Conservation (phyloP, 2,888 invertebrate species). For the Chironomus riparius region DNA sequence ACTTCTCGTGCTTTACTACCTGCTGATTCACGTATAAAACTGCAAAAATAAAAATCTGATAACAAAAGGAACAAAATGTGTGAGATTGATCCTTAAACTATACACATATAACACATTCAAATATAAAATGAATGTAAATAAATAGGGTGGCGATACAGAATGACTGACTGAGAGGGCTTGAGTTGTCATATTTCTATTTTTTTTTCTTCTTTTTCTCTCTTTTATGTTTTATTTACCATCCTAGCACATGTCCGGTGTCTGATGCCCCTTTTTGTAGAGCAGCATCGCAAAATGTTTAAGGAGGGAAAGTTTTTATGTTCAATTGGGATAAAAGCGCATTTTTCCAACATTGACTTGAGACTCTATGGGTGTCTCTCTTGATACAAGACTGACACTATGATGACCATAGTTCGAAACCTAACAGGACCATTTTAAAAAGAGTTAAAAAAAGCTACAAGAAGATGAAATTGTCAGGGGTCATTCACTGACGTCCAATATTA, state of each 20-base stretch:
- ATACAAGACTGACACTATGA: no score
- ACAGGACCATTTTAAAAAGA: no score
- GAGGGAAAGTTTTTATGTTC: neutral
- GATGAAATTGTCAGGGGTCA: no score
- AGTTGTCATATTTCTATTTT: neutral
- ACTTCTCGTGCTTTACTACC: conserved; percentile 16
- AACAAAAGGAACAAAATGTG: conserved; percentile 6
- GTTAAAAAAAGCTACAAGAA: no score
- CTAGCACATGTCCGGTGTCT: conserved; percentile 18
- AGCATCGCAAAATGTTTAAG: neutral
- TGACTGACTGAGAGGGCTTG: conserved; percentile 7
- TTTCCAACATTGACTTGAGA: no score
- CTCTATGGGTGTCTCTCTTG: no score
- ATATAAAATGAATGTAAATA: conserved; percentile 20
- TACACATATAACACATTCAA: neutral
- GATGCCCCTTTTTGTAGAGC: neutral
- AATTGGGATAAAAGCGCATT: no score
- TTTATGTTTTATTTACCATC: conserved; percentile 17
- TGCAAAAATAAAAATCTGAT: conserved; percentile 9
- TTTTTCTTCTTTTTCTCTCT: neutral
- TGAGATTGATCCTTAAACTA: no score
- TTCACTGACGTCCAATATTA: no score
- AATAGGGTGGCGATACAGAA: conserved; percentile 15
- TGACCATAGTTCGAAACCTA: no score
- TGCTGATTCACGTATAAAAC: conserved; percentile 14